Percentiles rank a stretch among this genome's conserved stretches.
phyloP scores from a whole-genome alignment of 53 echinoderm and acorn worm genomes.

The Holothuria leucospilota region DNA sequence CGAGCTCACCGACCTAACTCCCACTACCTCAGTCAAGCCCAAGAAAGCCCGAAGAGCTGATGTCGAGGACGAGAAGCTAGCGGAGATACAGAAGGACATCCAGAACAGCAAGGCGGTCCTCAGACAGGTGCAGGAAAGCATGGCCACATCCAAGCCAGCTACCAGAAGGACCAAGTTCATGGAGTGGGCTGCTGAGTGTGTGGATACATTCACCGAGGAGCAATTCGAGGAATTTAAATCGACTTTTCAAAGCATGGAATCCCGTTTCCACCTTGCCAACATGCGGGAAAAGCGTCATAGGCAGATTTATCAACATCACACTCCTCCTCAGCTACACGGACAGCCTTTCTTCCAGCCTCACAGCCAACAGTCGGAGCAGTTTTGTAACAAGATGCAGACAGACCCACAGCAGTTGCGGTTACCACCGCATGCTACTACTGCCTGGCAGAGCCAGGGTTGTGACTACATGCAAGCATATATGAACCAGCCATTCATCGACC shows the following conservation, averaged over 20 bases:
- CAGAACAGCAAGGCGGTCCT: too few species aligned
- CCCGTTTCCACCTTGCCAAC: too few species aligned
- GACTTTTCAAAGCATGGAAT: slow-evolving; percentile 10
- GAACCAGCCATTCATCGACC: slow-evolving; percentile 58
- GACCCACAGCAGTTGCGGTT: slow-evolving; percentile 54
- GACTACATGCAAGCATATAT: slow-evolving; percentile 65
- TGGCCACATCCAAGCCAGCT: neutral
- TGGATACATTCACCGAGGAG: slow-evolving; percentile 10
- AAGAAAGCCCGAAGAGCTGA: too few species aligned
- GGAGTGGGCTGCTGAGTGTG: slow-evolving; percentile 15
- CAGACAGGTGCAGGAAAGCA: neutral
- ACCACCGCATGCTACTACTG: slow-evolving; percentile 45
- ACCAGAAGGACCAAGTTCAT: slow-evolving; percentile 39
- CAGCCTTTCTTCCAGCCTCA: neutral
- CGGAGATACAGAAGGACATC: too few species aligned
- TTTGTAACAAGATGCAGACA: neutral
- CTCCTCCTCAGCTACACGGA: neutral
- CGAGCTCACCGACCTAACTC: slow-evolving; percentile 9
- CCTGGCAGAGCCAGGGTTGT: slow-evolving; percentile 65
- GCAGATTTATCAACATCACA: too few species aligned
- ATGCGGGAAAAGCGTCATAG: too few species aligned
- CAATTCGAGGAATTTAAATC: slow-evolving; percentile 25
- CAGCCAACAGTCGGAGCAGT: neutral
- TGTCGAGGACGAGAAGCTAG: too few species aligned
- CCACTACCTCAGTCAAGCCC: too few species aligned